Evolutionary conservation across 2,113 vertebrate species (phyloP), one percentile per base, ranked within the genome.

Genomic region (Cebidichthys violaceus): DNA sequence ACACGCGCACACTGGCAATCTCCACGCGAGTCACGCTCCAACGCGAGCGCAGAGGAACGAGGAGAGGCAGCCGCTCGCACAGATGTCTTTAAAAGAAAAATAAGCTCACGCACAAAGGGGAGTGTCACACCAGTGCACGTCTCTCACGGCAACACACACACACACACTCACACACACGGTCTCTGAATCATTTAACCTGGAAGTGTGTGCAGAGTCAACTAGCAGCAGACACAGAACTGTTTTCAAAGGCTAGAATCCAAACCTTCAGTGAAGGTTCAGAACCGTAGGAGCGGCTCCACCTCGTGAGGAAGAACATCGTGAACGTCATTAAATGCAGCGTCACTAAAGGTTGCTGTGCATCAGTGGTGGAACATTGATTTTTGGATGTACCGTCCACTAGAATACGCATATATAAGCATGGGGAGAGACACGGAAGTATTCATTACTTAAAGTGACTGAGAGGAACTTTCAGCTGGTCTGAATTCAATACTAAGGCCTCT

Each of bases 151-250:
- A 62, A 18, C 61, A 13, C 35, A 57, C 33, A 76, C 52, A 31
- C 29, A 4, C 33, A 13, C 35, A 57, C 33, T 67, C 52, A 31
- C 29, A 4, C 33, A 65, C 78, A 39, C 24, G 24, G 5, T 15
- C 10, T 69, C 62, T 80, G 72, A 83, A 83, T 89, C 69, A 78
- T 71, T 75, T 9, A 79, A 50, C 27, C 9, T 0, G 9, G 67
- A 47, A 50, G 64, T 72, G 81, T 39, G 52, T 31, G 27, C 39
- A 0, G 39, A 66, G 35, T 71, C 22, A 27, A 39, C 27, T 24
- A 0, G 7, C 24, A 57, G 0, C 55, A 41, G 39, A 79, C 59
- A 57, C 57, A 29, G 20, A 41, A 59, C n/a, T 31, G 22, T 57
- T 72, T 6, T 15, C 39, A 73, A 64, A 57, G 15, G 5, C 17